These are phyloP conservation scores for Halocynthia roretzi DNA, from an alignment of 23 tunicate genomes.

Conservation along the genomic window DNA sequence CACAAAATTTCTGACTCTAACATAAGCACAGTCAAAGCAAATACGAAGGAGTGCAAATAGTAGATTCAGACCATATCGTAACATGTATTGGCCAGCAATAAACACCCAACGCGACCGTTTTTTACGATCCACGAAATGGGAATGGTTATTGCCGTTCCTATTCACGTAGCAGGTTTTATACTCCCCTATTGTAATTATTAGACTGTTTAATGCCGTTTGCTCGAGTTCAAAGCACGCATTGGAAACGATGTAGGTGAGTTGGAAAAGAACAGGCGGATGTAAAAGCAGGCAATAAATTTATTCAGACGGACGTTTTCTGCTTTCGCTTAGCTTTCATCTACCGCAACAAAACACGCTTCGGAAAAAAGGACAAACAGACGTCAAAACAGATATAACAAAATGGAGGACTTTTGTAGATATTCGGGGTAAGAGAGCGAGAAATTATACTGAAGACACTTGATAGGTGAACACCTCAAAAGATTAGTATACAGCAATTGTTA, in stretches of 20 bases:
- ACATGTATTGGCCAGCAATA: constrained; percentile 29
- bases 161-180: constrained; percentile 3
- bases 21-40: no score
- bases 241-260: constrained; percentile 14
- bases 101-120: constrained; percentile 28
- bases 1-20: no score
- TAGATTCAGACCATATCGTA: constrained; percentile 4
- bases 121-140: constrained; percentile 21
- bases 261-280: constrained; percentile 26
- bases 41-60: no score
- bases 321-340: constrained; percentile 14
- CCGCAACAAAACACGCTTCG: neutral
- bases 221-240: neutral
- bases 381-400: no score
- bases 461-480: no score
- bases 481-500: no score
- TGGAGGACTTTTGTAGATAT: no score
- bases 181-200: constrained; percentile 36
- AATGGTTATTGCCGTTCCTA: constrained; percentile 15
- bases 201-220: constrained; percentile 7
- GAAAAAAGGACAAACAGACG: no score
- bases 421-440: no score
- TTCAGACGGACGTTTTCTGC: constrained; percentile 9
- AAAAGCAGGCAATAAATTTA: constrained; percentile 24
- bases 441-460: no score